A percentile compares a stretch with the other conserved stretches of the same genome.
Evolutionary conservation across 2,888 invertebrate species (phyloP).

Genomic region (Metallyticus violacea): DNA sequence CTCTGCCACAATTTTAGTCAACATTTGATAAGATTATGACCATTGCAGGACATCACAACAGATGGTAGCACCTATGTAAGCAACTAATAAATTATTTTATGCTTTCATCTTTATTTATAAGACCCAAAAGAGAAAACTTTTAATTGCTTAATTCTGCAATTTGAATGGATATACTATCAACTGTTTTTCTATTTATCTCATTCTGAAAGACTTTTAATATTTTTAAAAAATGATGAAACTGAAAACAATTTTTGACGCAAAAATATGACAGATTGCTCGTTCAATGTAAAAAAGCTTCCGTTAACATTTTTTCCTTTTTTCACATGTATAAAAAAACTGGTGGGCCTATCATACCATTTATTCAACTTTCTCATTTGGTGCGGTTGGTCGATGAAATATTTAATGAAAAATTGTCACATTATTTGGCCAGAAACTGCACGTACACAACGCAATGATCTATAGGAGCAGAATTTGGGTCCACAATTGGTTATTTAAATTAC

Average conservation of each 20-base stretch:
- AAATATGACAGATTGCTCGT: constrained; percentile 31
- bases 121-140: constrained; percentile 4
- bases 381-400: constrained; percentile 1
- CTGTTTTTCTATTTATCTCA: constrained; percentile 17
- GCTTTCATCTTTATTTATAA: background rate
- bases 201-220: constrained; percentile 33
- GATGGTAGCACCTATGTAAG: constrained; percentile 29
- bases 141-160: background rate
- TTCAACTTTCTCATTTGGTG: constrained; percentile 7
- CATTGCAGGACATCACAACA: constrained; percentile 29
- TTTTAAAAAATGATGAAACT: constrained; percentile 17
- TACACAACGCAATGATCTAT: constrained; percentile 1
- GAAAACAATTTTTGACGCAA: constrained; percentile 28
- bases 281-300: constrained; percentile 26
- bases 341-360: constrained; percentile 1
- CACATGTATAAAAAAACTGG: constrained; percentile 20
- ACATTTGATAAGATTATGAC: constrained; percentile 22
- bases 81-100: constrained; percentile 26
- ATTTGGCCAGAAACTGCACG: constrained; percentile 14
- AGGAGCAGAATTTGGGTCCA: constrained; percentile 21
- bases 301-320: constrained; percentile 5
- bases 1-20: background rate
- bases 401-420: constrained; percentile 1
- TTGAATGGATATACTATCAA: background rate
- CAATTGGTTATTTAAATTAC: constrained; percentile 25